These are phyloP conservation scores for Yasuhikotakia modesta DNA, from an alignment of 2,797 vertebrate genomes.

Conservation along the genomic window DNA sequence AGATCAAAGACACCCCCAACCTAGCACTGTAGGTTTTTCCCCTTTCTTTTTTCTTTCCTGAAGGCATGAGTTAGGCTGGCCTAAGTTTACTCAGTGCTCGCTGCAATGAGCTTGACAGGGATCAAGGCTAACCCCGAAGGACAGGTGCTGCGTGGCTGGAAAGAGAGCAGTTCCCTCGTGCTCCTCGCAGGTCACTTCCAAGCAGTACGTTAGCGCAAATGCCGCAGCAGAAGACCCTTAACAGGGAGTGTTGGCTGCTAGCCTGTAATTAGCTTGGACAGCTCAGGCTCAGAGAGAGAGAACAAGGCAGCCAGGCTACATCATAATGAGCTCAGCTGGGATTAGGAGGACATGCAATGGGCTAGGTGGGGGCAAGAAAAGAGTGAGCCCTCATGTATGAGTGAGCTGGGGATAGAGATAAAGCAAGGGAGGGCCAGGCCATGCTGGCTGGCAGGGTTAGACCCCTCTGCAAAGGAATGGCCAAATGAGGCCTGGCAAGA, in stretches of 20 bases:
- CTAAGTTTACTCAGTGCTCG: conserved; percentile 87
- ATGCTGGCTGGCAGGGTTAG: conserved; percentile 74
- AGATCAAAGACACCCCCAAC: conserved; percentile 82
- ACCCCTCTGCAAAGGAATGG: conserved; percentile 66
- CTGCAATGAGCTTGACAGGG: conserved; percentile 87
- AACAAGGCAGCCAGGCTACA: conserved; percentile 96
- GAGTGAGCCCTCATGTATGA: conserved; percentile 83
- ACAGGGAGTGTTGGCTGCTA: conserved; percentile 92
- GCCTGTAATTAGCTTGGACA: conserved; percentile 99
- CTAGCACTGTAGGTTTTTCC: conserved; percentile 14
- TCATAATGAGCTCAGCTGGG: conserved; percentile 99
- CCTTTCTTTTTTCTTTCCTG: conserved; percentile 67
- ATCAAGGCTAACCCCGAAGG: conserved; percentile 91
- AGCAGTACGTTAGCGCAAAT: conserved; percentile 65
- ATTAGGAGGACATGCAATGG: conserved; percentile 95
- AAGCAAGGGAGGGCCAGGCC: conserved; percentile 80
- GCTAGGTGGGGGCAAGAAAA: conserved; percentile 90
- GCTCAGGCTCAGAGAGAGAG: conserved; percentile 94
- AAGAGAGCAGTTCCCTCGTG: conserved; percentile 88
- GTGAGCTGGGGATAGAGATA: conserved; percentile 84
- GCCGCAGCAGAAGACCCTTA: conserved; percentile 87
- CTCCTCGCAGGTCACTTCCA: conserved; percentile 79
- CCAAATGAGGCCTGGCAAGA: conserved; percentile 86
- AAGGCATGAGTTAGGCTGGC: conserved; percentile 51
- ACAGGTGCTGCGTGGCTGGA: conserved; percentile 83